Evolutionary conservation across 1,140 invertebrate genomes (phyloP), one percentile per base, ranked within the genome.

Genomic region (Danaus plexippus): DNA sequence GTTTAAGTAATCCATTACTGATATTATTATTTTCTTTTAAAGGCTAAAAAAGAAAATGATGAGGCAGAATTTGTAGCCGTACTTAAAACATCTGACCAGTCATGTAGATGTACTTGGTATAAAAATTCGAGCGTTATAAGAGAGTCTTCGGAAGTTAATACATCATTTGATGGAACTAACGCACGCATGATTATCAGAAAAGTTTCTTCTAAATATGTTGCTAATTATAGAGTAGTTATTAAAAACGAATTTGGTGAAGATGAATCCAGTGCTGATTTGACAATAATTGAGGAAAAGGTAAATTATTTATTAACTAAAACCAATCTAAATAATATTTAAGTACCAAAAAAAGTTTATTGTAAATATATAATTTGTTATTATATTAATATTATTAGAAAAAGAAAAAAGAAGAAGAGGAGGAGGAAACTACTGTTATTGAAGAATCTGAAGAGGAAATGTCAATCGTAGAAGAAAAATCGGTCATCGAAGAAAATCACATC

Each of bases 21-120:
- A 45, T 44, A 57, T 55, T 15, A 54, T 54, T 43, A 53, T 54
- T 45, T 53, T 47, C 15, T 15, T 44, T 71, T 66, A 43, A 56
- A 88, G 87, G 80, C 84, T 15, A 81, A 80, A 59, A 87, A 82
- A 77, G 93, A 94, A 89, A 92, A 92, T 40, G 93, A 95, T 71
- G 90, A 92, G 44, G 91, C 92, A 9, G 95, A 96, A 85, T 92
- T 97, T 52, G 80, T 92, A 11, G 92, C 93, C 47, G 91, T 90
- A 55, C 87, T 97, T 2, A 90, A 92, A 63, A 90, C 90, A 52
- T 83, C 89, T 2, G 93, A 96, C 70, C 94, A 93, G 63, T 94
- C 92, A 60, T 91, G 93, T 57, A 93, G 91, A 65, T 90, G 96
- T 13, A 93, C 90, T n/a, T 97, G 95, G 95, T 95, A 93, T 74